These are phyloP conservation scores for Ornithorhynchus anatinus DNA, from an alignment of 2,113 vertebrate species.

Conservation along the genomic window DNA sequence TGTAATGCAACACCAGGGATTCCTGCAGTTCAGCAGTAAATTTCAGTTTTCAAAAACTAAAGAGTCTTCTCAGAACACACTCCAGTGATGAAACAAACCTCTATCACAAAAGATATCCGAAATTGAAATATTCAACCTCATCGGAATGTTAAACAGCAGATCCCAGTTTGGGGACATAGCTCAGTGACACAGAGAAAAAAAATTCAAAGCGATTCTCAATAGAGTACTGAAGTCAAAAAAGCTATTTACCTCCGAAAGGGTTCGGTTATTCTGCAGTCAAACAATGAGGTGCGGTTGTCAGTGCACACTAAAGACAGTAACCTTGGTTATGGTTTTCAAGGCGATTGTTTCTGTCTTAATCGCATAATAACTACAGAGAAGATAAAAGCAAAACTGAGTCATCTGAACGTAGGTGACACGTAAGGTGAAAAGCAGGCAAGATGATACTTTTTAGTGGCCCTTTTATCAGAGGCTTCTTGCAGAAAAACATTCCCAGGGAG, in stretches of 20 bases:
- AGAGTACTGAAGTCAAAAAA: not conserved
- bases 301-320: conserved; percentile 58
- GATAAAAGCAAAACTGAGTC: conserved; percentile 43
- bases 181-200: conserved; percentile 34
- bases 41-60: not conserved
- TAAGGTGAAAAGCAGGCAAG: not conserved
- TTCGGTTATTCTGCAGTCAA: not conserved
- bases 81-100: not conserved
- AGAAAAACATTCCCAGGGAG: not conserved
- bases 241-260: not conserved
- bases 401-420: not conserved
- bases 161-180: too few relatives aligned
- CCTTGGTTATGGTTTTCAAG: conserved; percentile 77
- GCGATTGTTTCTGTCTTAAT: conserved; percentile 60
- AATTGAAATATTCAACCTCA: not conserved
- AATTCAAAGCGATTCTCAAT: not conserved
- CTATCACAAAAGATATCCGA: not conserved
- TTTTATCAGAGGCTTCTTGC: not conserved
- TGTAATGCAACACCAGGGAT: not conserved
- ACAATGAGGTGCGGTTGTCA: not conserved
- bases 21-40: not conserved
- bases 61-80: not conserved
- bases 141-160: not conserved
- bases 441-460: not conserved
- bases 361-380: not conserved